Evolutionary conservation across 2,797 vertebrate genomes (phyloP).

Genomic region (Sparus aurata): DNA sequence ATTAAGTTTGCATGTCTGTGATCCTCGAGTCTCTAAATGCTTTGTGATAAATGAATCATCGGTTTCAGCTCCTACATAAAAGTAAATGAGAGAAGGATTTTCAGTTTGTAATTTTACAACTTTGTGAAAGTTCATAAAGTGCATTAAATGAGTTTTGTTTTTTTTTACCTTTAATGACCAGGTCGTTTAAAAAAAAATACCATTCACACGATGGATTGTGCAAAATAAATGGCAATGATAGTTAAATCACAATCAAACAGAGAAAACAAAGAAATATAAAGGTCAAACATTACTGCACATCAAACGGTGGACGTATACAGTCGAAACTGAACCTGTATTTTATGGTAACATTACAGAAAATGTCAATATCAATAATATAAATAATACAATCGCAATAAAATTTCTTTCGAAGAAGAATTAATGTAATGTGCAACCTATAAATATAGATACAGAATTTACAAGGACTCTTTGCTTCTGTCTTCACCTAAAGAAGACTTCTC

Average conservation of each 20-base stretch:
- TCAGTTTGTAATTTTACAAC: not conserved
- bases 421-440: too few species aligned
- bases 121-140: not conserved
- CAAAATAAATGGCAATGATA: not conserved
- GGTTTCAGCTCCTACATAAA: conserved; percentile 6
- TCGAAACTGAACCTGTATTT: too few species aligned
- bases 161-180: not conserved
- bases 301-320: too few species aligned
- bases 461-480: conserved; percentile 4
- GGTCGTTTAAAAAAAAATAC: not conserved
- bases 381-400: too few species aligned
- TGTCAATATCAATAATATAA: too few species aligned
- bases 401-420: too few species aligned
- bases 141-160: not conserved
- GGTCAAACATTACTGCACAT: too few species aligned
- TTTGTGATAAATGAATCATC: conserved; percentile 6
- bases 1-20: conserved; percentile 12
- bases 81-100: not conserved
- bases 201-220: not conserved
- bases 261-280: too few species aligned
- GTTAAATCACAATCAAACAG: not conserved
- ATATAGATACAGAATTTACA: too few species aligned
- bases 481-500: not conserved
- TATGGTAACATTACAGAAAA: too few species aligned
- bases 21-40: conserved; percentile 25